Conservation (phyloP, 2,113 vertebrate genomes). For the Ascaphus truei region DNA sequence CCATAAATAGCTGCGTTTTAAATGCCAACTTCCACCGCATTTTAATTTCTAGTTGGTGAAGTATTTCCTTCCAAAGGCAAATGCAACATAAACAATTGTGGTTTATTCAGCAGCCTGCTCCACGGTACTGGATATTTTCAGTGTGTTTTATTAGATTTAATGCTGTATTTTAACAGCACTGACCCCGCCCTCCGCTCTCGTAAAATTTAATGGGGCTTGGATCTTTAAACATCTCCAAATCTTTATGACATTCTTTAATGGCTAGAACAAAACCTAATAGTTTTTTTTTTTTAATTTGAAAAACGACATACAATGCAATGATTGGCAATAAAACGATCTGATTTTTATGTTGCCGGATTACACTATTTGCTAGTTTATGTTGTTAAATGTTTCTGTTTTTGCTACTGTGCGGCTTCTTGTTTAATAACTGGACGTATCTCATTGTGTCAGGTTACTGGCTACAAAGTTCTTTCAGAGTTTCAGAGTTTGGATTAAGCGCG, state of each 20-base stretch:
- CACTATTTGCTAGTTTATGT: too few species aligned
- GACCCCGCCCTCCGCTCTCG: neutral
- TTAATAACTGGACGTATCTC: too few species aligned
- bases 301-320: neutral
- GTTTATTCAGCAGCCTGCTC: neutral
- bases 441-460: too few species aligned
- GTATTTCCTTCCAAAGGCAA: too few species aligned
- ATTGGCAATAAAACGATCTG: slow-evolving; percentile 4
- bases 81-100: too few species aligned
- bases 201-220: slow-evolving; percentile 1
- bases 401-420: too few species aligned
- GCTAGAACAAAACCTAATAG: neutral
- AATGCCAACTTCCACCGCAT: too few species aligned
- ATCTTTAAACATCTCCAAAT: neutral
- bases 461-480: too few species aligned
- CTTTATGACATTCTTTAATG: neutral
- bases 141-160: neutral
- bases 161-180: neutral
- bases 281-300: neutral
- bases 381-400: too few species aligned
- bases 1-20: too few species aligned
- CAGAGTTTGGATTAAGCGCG: too few species aligned
- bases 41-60: too few species aligned
- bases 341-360: neutral
- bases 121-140: neutral